Evolutionary conservation across 2,113 vertebrate genomes (phyloP), one percentile per base, ranked within the genome.

Genomic region (Ictalurus punctatus): DNA sequence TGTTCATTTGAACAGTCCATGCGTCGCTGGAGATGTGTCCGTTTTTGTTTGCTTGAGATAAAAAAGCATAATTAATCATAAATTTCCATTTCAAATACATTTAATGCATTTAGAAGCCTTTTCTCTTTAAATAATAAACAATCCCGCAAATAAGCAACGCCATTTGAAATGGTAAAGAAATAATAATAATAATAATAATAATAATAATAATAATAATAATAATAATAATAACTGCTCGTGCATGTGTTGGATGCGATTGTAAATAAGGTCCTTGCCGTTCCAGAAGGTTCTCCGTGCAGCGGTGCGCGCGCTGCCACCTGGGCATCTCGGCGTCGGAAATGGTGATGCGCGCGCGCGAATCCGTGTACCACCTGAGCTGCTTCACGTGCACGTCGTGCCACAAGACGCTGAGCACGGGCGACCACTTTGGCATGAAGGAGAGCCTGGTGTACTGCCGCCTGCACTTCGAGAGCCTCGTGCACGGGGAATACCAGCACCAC

Each of bases 261-360:
- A 87, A 90, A 86, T 80, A 74, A 52, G n/a, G 81, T 83, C 89
- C 96, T 91, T 96, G 93, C 93, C 96, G 97, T 95, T 97, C 94
- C 97, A 99, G 98, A 98, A 99, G 98, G 97, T 99, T 99, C 97
- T 99, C 98, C 92, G 98, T 99, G 97, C 98, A 99, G 97, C 98
- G 98, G 96, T 99, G 98, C 96, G 98, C 98, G 94, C 98, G 98
- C 96, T 99, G 98, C 97, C 98, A 99, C 97, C 98, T 99, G 95
- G 98, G 98, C 93, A 99, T 99, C 91, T 99, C 98, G 34, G 98
- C 98, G 92, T 99, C 98, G 6, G 98, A 99, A 94, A 99, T 99
- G 98, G 98, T 99, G 93, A 99, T 99, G 98, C 96, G 98, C 84
- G 98, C 98, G 86, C 96, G 98, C 92, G 98, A 99, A 93, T 98